Conservation (phyloP, 2,888 invertebrate genomes). For the Vesta saturnalis region DNA sequence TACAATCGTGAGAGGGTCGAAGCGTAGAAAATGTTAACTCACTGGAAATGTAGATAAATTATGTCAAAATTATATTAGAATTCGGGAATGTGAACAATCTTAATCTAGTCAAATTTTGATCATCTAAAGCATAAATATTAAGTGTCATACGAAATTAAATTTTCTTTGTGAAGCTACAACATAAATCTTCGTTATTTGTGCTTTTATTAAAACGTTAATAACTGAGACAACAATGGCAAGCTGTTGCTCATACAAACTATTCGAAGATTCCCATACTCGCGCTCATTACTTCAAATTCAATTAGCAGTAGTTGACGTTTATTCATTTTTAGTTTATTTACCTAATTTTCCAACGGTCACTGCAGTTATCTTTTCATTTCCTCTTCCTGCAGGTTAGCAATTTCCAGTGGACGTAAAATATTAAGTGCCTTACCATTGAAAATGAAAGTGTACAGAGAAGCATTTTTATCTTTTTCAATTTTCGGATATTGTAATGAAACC, state of each 20-base stretch:
- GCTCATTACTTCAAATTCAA: neutral
- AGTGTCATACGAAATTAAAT: slow-evolving; percentile 8
- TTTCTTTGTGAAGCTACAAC: neutral
- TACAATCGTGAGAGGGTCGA: slow-evolving; percentile 29
- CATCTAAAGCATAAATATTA: neutral
- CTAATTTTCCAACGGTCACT: neutral
- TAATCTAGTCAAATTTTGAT: slow-evolving; percentile 4
- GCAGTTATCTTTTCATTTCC: neutral
- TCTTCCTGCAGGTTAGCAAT: neutral
- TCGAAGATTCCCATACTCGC: neutral
- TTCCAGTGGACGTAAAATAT: neutral
- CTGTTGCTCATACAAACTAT: neutral
- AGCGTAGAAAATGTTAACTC: slow-evolving; percentile 28
- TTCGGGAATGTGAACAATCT: neutral
- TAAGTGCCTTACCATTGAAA: neutral
- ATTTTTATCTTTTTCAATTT: neutral
- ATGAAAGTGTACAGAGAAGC: neutral
- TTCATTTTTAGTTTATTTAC: too few species aligned
- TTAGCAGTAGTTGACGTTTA: neutral
- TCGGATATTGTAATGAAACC: neutral
- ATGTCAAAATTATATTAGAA: slow-evolving; percentile 17
- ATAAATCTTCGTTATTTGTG: slow-evolving; percentile 12
- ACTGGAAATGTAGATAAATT: slow-evolving; percentile 29
- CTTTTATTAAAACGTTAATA: slow-evolving; percentile 4
- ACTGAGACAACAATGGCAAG: neutral